phyloP scores from a whole-genome alignment of 2,797 vertebrate species.

The Pangasius krempfi region DNA sequence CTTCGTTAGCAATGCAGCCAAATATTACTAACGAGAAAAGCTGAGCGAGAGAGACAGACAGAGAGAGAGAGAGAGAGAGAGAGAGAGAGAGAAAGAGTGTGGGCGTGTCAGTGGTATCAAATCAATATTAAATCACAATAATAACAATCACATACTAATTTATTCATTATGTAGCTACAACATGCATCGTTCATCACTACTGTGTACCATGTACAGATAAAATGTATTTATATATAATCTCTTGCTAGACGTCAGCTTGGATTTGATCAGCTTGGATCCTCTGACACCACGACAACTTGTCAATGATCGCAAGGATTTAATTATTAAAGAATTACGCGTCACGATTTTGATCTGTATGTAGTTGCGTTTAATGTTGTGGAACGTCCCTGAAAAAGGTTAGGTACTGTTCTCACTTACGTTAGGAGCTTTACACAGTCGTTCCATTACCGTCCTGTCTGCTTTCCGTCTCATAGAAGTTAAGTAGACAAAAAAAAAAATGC shows the following conservation, averaged over 20 bases:
- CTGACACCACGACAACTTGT: no score
- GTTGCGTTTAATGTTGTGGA: no score
- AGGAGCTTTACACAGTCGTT: no score
- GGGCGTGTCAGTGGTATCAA: background rate
- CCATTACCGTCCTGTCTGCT: no score
- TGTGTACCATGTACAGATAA: background rate
- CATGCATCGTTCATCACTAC: background rate
- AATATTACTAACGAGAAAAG: slow-evolving; percentile 96
- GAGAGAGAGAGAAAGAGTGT: background rate
- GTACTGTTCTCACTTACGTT: no score
- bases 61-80: background rate
- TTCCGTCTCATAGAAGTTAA: no score
- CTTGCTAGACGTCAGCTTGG: background rate
- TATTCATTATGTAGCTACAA: background rate
- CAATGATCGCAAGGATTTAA: no score
- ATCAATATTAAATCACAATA: background rate
- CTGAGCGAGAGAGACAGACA: slow-evolving; percentile 65
- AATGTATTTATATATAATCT: background rate
- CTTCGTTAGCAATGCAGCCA: slow-evolving; percentile 93
- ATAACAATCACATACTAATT: background rate
- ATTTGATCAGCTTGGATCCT: no score
- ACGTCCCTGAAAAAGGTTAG: no score
- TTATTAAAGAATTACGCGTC: no score
- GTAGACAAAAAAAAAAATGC: background rate
- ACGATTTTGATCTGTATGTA: no score